Conservation (phyloP, 2,888 invertebrate species). For the Stenotaenia linearis region DNA sequence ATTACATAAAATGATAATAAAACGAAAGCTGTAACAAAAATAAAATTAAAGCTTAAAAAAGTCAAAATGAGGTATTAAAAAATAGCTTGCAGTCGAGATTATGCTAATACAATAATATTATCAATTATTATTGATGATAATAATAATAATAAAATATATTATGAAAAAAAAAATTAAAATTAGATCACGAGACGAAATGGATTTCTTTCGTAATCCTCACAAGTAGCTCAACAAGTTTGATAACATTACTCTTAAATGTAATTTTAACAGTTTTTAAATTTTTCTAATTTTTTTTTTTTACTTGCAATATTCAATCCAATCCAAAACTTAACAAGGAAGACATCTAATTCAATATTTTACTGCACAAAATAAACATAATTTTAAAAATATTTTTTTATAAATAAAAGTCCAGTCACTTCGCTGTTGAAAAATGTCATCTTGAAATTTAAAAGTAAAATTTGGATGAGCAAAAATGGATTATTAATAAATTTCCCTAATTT, state of each 20-base stretch:
- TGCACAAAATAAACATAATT: not conserved
- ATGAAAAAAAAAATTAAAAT: not conserved
- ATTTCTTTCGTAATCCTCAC: not conserved
- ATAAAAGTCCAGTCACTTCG: too few relatives aligned
- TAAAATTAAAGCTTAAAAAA: not conserved
- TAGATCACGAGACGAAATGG: not conserved
- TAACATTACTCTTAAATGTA: not conserved
- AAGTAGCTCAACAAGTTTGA: not conserved
- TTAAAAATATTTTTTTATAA: too few relatives aligned
- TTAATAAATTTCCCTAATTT: not conserved
- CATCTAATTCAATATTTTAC: not conserved
- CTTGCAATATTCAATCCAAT: not conserved
- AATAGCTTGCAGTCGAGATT: too few relatives aligned
- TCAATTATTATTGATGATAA: too few relatives aligned
- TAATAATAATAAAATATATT: not conserved
- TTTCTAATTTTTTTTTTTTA: not conserved
- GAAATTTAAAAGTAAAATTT: not conserved
- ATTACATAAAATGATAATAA: not conserved
- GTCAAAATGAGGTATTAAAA: too few relatives aligned
- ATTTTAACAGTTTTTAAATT: not conserved
- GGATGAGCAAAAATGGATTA: not conserved
- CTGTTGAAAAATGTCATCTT: too few relatives aligned
- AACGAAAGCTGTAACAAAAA: not conserved
- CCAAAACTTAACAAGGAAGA: not conserved
- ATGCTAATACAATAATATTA: not conserved